A percentile compares a stretch with the other conserved stretches of the same genome.
Evolutionary conservation across 2,888 invertebrate genomes (phyloP).

Genomic region (Cheilosia vernalis): DNA sequence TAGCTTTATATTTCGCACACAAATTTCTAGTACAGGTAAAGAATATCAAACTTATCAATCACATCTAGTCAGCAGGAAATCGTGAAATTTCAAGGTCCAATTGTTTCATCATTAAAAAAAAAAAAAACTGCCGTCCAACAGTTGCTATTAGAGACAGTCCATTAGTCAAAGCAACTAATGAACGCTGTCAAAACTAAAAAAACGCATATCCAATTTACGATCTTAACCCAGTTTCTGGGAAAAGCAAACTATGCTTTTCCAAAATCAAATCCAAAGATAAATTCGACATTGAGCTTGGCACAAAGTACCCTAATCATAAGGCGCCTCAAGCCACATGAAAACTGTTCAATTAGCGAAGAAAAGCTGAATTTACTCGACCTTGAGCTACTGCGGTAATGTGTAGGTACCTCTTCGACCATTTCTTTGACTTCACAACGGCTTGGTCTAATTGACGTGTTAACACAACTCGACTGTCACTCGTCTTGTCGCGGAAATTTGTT

Average conservation of each 20-base stretch:
- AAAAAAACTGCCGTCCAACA: neutral
- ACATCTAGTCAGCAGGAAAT: neutral
- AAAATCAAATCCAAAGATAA: neutral
- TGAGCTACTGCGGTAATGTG: conserved; percentile 57
- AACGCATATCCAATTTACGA: conserved; percentile 16
- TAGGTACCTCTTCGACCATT: conserved; percentile 4
- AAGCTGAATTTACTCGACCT: conserved; percentile 55
- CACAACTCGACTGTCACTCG: conserved; percentile 52
- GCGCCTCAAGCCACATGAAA: neutral
- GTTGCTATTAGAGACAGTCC: conserved; percentile 7
- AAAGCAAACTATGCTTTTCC: conserved; percentile 1
- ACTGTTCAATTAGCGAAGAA: conserved; percentile 25
- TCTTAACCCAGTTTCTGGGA: conserved; percentile 25
- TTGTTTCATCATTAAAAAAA: neutral
- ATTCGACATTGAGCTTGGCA: conserved; percentile 61
- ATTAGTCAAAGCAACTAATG: conserved; percentile 49
- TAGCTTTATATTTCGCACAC: too few species aligned
- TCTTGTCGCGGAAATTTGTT: conserved; percentile 20
- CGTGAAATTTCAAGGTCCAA: conserved; percentile 2
- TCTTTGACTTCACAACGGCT: conserved; percentile 4
- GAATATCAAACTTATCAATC: neutral
- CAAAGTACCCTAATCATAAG: conserved; percentile 30
- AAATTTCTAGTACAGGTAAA: too few species aligned
- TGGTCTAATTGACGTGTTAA: conserved; percentile 63
- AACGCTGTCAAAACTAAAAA: conserved; percentile 40